These are phyloP conservation scores for Leptopilina clavipes DNA, from an alignment of 1,140 invertebrate species.

Conservation along the genomic window DNA sequence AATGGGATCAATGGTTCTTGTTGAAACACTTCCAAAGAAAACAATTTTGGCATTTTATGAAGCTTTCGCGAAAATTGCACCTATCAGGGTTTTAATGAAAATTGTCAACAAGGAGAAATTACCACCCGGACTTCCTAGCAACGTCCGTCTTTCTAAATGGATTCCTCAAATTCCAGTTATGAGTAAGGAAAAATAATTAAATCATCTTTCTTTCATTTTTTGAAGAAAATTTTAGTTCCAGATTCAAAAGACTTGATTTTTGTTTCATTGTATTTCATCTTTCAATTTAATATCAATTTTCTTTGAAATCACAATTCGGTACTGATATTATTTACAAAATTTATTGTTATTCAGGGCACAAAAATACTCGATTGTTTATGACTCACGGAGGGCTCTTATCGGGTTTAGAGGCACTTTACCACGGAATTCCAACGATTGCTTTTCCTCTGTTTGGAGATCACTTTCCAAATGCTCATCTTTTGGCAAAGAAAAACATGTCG, in stretches of 20 bases:
- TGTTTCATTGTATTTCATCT: too few relatives aligned
- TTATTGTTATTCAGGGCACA: slow-evolving; percentile 76
- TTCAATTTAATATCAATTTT: too few relatives aligned
- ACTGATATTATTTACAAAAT: too few relatives aligned
- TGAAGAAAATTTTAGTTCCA: too few relatives aligned
- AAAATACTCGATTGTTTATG: slow-evolving; percentile 81
- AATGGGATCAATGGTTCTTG: slow-evolving; percentile 82
- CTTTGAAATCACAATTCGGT: too few relatives aligned
- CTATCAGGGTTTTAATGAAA: slow-evolving; percentile 60
- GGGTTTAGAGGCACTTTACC: slow-evolving; percentile 81
- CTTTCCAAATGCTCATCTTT: slow-evolving; percentile 73
- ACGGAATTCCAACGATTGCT: slow-evolving; percentile 82
- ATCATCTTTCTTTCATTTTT: background rate
- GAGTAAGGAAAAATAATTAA: slow-evolving; percentile 45
- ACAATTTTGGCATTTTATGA: slow-evolving; percentile 54
- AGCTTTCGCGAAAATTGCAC: slow-evolving; percentile 59
- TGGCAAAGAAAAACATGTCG: slow-evolving; percentile 49
- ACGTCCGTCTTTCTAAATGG: slow-evolving; percentile 79
- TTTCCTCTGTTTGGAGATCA: slow-evolving; percentile 83
- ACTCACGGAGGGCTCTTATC: slow-evolving; percentile 84
- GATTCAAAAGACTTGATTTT: too few relatives aligned
- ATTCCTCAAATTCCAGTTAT: slow-evolving; percentile 77
- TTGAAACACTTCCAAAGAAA: slow-evolving; percentile 73
- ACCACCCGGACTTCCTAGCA: slow-evolving; percentile 73
- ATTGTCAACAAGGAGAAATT: slow-evolving; percentile 61